Evolutionary conservation across 2,888 invertebrate genomes (phyloP).

Genomic region (Cistogaster globosa): DNA sequence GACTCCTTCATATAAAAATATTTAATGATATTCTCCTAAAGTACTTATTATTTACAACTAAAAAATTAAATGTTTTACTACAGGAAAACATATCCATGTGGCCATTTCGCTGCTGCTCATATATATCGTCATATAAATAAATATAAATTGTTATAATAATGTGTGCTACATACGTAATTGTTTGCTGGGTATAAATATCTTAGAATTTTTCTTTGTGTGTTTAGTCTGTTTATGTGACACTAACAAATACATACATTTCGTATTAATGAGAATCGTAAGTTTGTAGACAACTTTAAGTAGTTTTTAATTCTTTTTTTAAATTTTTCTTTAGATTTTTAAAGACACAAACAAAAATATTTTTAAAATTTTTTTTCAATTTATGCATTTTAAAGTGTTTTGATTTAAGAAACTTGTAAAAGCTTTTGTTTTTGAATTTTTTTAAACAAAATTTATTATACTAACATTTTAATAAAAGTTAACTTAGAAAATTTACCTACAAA

Average conservation of each 20-base stretch:
- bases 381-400: constrained; percentile 45
- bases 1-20: too few species aligned
- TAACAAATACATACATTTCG: constrained; percentile 15
- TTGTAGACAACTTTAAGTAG: constrained; percentile 35
- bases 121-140: too few species aligned
- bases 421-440: constrained; percentile 7
- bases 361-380: constrained; percentile 42
- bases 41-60: too few species aligned
- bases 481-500: constrained; percentile 46
- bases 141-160: too few species aligned
- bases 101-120: too few species aligned
- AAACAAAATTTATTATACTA: neutral
- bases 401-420: constrained; percentile 18
- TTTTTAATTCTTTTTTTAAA: neutral
- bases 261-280: constrained; percentile 6
- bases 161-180: too few species aligned
- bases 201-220: neutral
- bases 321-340: constrained; percentile 16
- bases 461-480: constrained; percentile 10
- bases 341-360: constrained; percentile 23
- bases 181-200: constrained; percentile 14
- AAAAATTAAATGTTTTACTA: too few species aligned
- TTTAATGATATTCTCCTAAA: too few species aligned
- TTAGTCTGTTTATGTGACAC: constrained; percentile 2
- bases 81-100: too few species aligned